Evolutionary conservation across 1,140 invertebrate genomes (phyloP), one percentile per base, ranked within the genome.

Genomic region (Plectus sambesii): DNA sequence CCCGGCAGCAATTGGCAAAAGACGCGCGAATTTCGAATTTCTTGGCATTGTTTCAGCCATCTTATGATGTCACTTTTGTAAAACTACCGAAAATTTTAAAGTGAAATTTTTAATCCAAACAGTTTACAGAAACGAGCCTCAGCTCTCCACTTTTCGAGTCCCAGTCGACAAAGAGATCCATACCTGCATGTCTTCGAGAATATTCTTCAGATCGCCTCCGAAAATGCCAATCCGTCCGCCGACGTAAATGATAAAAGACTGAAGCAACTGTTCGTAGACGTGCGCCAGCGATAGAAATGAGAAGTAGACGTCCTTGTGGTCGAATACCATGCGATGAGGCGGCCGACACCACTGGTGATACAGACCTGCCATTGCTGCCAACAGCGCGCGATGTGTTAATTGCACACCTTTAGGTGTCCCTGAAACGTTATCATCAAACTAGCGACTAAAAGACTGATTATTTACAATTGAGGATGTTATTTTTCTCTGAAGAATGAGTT

Each of bases 381-480:
- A 90, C 79, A 96, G 81, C 68, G 90, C 92, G 66, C 82, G 81
- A 69, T 97, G 90, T 2, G 84, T 88, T 51, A 96, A 70, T 84
- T 94, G 88, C 0, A 94, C 90, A 43, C 92, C 92, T 74, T 97
- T 97, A 1, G 92, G 92, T 71, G 84, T 20, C 24, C 59, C 59
- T 59, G 23, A 40, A 58, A 48, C n/a, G n/a, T n/a, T n/a, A n/a
- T 5, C 27, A 1, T n/a, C 24, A 3, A 25, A 12, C 24, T 4
- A 1, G 1, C 30, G 1, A 24, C 20, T 56, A n/a, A n/a, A n/a
- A n/a, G n/a, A n/a, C n/a, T n/a, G n/a, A n/a, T n/a, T n/a, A n/a
- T n/a, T n/a, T n/a, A n/a, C n/a, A n/a, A n/a, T n/a, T n/a, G n/a
- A n/a, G n/a, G n/a, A n/a, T n/a, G n/a, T n/a, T n/a, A n/a, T n/a